Percentiles rank a stretch among this genome's conserved stretches.
These are phyloP conservation scores for Colletes latitarsis DNA, from an alignment of 1,140 invertebrate species.

Conservation along the genomic window DNA sequence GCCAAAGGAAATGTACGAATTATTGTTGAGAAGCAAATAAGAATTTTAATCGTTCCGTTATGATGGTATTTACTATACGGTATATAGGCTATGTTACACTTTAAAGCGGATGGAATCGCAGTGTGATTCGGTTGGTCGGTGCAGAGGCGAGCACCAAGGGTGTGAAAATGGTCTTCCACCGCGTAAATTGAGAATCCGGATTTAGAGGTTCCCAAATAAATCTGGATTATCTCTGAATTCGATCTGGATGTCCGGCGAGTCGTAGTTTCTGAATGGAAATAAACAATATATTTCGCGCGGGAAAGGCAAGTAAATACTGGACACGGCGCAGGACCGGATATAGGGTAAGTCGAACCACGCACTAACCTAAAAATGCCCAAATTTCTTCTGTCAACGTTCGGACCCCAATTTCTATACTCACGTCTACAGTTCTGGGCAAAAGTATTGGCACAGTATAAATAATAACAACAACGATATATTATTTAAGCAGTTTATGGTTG, in stretches of 20 bases:
- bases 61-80: conserved; percentile 7
- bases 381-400: too few relatives aligned
- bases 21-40: conserved; percentile 39
- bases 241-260: conserved; percentile 3
- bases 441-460: too few relatives aligned
- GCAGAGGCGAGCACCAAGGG: background rate
- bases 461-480: too few relatives aligned
- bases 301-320: background rate
- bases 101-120: background rate
- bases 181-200: conserved; percentile 18
- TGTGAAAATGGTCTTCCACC: conserved; percentile 14
- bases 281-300: background rate
- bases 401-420: too few relatives aligned
- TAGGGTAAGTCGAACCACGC: too few relatives aligned
- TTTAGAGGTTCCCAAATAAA: conserved; percentile 20
- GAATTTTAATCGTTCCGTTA: conserved; percentile 36
- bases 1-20: conserved; percentile 53
- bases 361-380: too few relatives aligned
- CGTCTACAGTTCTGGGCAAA: too few relatives aligned
- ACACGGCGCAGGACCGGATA: background rate
- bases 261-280: background rate
- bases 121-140: background rate
- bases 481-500: too few relatives aligned
- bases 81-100: conserved; percentile 18
- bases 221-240: conserved; percentile 40